Percentiles rank a stretch among this genome's conserved stretches.
Conservation (phyloP, 2,113 vertebrate genomes). For the Hydropotes inermis region DNA sequence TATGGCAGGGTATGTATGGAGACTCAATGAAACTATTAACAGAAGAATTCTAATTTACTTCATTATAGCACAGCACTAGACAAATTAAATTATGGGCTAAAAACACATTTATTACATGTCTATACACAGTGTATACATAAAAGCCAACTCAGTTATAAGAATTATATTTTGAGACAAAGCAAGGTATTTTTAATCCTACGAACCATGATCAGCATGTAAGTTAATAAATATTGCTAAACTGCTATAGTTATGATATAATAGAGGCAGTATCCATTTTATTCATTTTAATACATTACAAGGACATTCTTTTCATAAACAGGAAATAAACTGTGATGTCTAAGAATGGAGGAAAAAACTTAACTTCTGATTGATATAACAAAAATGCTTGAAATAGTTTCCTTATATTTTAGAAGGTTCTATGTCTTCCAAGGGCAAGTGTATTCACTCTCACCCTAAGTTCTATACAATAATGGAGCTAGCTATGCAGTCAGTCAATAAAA, state of each 20-base stretch:
- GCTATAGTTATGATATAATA: background rate
- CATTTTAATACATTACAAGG: background rate
- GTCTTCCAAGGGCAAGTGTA: background rate
- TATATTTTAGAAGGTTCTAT: background rate
- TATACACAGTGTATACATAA: background rate
- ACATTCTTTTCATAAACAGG: background rate
- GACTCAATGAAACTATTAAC: background rate
- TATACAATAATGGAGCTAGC: background rate
- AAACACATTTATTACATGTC: background rate
- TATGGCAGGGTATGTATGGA: background rate
- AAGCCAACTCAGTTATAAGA: background rate
- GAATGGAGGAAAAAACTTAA: background rate
- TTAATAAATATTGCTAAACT: background rate
- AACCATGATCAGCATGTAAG: background rate
- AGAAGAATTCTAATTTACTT: background rate
- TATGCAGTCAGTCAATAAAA: background rate
- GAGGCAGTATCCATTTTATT: background rate
- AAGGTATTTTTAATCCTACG: background rate
- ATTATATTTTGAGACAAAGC: background rate
- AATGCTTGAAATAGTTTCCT: background rate
- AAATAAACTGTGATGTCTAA: background rate
- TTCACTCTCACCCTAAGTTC: background rate
- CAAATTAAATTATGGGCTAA: background rate
- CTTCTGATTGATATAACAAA: background rate
- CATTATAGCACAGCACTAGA: background rate